Evolutionary conservation across 2,113 vertebrate genomes (phyloP), one percentile per base, ranked within the genome.

Genomic region (Syrmaticus mikado): DNA sequence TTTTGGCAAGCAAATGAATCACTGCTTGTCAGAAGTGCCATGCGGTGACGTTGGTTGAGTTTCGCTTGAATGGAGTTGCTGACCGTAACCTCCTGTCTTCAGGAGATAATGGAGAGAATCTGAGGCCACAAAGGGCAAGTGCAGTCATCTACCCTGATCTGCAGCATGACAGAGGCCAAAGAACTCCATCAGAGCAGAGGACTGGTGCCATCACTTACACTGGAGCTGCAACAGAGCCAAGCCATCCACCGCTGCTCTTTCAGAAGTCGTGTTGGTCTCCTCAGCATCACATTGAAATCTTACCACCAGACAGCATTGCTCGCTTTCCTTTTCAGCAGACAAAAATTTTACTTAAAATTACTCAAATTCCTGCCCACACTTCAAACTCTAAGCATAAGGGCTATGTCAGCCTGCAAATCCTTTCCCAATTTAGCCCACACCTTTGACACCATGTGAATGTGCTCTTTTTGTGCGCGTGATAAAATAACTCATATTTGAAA

Each of bases 1-100:
- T 86, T 89, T 80, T 50, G 48, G 53, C 45, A 5, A 4, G 22
- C 64, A 83, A 91, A 89, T 87, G 80, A 89, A 89, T 87, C 79
- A 17, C 43, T 22, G 2, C 34, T 7, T 17, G 3, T 79, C 67
- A 80, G 79, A 92, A 93, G 74, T 64, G 34, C 22, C 57, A 17
- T 1, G 0, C n/a, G 8, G 57, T 20, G 25, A 68, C 72, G 67
- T 38, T 68, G 77, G 21, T 11, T n/a, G 55, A n/a, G 30, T 58
- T 36, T 84, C 50, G 36, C 32, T 65, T 65, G 40, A 45, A 50
- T 7, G 40, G 43, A 8, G 20, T 57, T 60, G 17, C 38, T 0
- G 2, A 72, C 46, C 0, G 0, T 38, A 82, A 85, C 52, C 45
- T 92, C 24, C 34, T 50, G 41, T 65, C 79, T 78, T 78, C 2